Evolutionary conservation across 1,140 invertebrate genomes (phyloP).

Genomic region (Luehdorfia chinensis): DNA sequence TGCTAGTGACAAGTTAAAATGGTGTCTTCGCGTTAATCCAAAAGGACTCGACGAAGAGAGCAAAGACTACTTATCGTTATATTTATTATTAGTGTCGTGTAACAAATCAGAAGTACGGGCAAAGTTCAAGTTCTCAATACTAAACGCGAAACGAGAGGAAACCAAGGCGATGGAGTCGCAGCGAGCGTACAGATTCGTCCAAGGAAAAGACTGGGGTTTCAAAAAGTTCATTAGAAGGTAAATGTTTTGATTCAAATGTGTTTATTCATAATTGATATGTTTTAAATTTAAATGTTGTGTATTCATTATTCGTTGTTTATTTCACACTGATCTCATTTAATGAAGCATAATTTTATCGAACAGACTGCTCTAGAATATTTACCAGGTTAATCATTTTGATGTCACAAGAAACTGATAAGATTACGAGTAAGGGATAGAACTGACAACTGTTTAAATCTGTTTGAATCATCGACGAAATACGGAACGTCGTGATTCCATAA

Average conservation of each 20-base stretch:
- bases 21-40: slow-evolving; percentile 99
- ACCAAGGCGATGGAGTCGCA: slow-evolving; percentile 98
- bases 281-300: no score
- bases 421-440: no score
- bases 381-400: no score
- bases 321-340: no score
- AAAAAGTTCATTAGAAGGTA: slow-evolving; percentile 97
- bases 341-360: no score
- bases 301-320: no score
- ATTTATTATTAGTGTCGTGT: slow-evolving; percentile 98
- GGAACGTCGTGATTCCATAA: no score
- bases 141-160: slow-evolving; percentile 99
- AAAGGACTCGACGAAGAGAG: slow-evolving; percentile 99
- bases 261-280: not conserved
- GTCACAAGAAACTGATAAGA: no score
- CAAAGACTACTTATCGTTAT: slow-evolving; percentile 99
- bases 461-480: no score
- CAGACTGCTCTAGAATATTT: no score
- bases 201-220: slow-evolving; percentile 99
- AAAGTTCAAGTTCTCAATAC: slow-evolving; percentile 99
- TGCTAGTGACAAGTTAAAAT: slow-evolving; percentile 99
- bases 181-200: slow-evolving; percentile 97
- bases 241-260: slow-evolving; percentile 30
- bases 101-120: slow-evolving; percentile 99
- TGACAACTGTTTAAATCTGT: no score